Base-by-base conservation (phyloP, 2,113 vertebrate genomes). In the Zosterops japonicus region DNA sequence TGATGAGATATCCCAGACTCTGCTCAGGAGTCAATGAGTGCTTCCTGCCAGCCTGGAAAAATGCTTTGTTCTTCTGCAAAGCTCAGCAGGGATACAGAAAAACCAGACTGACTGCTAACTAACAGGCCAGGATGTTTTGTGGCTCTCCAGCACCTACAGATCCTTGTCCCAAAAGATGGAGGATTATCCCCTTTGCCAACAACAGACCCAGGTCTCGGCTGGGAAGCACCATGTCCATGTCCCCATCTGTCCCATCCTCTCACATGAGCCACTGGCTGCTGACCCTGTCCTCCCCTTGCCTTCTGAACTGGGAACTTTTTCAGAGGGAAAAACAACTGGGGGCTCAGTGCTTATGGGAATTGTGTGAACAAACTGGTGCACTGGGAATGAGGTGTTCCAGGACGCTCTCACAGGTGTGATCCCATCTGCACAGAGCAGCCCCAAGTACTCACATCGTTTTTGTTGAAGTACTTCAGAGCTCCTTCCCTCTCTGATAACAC, bases 391-490 rank as follows among this genome's bases (percentile, higher is more conserved):
- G 0, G 0, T 4, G 31, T 19, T 69, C 39, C 14, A 72, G 76
- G 56, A 27, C 35, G 8, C 33, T 75, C 49, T 12, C 14, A 41
- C 5, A 53, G 56, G 7, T 65, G 65, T 0, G 1, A 55, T 12
- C 8, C 24, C 74, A 0, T 3, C 31, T 15, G 27, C 75, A 24
- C 2, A 11, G 14, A 52, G 42, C 50, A 41, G 2, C 1, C 24
- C 14, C 50, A 19, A 19, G 21, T 27, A 89, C 99, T 99, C 94
- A 99, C 99, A 1, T 99, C 99, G 5, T 98, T 99, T 90, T 98
- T 99, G 98, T 99, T 99, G 98, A 99, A 99, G 92, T 99, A 99
- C 87, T 99, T 99, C 79, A 99, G 97, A 2, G 98, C 98, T 4
- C 99, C 99, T 96, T 99, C 99, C 49, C 99, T 97, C 91, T 99